These are phyloP conservation scores for Psilopogon haemacephalus DNA, from an alignment of 2,113 vertebrate genomes.

Conservation along the genomic window DNA sequence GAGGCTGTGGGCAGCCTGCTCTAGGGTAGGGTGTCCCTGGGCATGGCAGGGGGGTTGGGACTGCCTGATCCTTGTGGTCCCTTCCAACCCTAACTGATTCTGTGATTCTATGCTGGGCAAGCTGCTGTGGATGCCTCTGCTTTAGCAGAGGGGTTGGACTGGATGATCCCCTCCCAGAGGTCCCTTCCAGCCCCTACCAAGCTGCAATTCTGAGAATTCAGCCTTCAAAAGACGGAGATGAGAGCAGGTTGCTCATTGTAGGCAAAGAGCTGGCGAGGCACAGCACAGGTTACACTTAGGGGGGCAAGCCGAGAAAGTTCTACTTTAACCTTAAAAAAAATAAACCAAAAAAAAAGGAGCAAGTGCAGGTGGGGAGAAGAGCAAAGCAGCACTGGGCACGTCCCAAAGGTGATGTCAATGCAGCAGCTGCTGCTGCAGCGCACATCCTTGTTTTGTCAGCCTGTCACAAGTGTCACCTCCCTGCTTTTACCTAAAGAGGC, in stretches of 20 bases:
- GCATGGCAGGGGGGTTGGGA: too few species aligned
- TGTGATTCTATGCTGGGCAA: too few species aligned
- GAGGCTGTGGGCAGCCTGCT: too few species aligned
- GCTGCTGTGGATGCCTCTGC: too few species aligned
- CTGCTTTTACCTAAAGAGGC: neutral
- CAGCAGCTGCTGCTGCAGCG: neutral
- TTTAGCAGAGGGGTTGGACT: too few species aligned
- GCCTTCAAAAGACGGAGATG: rapidly evolving
- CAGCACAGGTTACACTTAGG: neutral
- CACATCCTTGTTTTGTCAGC: neutral
- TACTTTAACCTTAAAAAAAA: neutral
- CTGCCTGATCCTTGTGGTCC: too few species aligned
- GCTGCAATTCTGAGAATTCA: neutral
- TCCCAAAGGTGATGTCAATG: neutral
- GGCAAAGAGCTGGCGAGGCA: neutral
- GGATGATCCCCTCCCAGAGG: too few species aligned
- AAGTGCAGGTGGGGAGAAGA: neutral
- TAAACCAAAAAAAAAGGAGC: neutral
- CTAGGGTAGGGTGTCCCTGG: too few species aligned
- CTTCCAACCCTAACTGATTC: too few species aligned
- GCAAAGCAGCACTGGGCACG: neutral
- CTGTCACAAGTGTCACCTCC: conserved; percentile 40
- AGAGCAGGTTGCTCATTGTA: rapidly evolving
- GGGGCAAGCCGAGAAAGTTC: neutral
- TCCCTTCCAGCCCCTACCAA: too few species aligned